These are phyloP conservation scores for Hiodon alosoides DNA, from an alignment of 2,113 vertebrate species.

Conservation along the genomic window DNA sequence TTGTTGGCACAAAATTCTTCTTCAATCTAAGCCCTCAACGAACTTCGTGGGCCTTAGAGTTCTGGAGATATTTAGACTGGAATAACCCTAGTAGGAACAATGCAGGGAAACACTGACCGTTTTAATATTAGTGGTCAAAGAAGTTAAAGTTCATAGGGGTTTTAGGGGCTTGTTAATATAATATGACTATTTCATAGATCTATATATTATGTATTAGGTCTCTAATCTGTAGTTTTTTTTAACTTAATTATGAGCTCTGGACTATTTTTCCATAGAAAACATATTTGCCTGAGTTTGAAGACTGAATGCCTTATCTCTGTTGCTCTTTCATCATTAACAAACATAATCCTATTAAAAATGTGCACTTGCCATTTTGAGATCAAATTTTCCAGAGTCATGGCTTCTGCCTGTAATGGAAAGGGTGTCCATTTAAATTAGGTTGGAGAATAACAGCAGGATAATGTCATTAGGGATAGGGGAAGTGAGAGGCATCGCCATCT, in stretches of 20 bases:
- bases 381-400: neutral
- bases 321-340: neutral
- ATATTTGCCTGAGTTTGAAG: neutral
- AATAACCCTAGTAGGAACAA: no score
- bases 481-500: no score
- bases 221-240: neutral
- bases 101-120: no score
- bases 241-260: constrained; percentile 6
- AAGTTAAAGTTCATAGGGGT: neutral
- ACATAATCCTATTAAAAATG: constrained; percentile 3
- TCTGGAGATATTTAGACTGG: no score
- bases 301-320: neutral
- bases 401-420: neutral
- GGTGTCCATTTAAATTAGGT: neutral
- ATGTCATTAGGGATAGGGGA: neutral
- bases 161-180: neutral
- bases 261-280: no score
- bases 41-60: no score
- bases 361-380: neutral
- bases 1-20: no score
- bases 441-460: neutral
- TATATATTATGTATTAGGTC: no score
- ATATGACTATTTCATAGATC: neutral
- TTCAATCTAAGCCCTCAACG: no score
- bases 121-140: neutral